Evolutionary conservation across 2,888 invertebrate genomes (phyloP), one percentile per base, ranked within the genome.

Genomic region (Gymnoscelis rufifasciata): DNA sequence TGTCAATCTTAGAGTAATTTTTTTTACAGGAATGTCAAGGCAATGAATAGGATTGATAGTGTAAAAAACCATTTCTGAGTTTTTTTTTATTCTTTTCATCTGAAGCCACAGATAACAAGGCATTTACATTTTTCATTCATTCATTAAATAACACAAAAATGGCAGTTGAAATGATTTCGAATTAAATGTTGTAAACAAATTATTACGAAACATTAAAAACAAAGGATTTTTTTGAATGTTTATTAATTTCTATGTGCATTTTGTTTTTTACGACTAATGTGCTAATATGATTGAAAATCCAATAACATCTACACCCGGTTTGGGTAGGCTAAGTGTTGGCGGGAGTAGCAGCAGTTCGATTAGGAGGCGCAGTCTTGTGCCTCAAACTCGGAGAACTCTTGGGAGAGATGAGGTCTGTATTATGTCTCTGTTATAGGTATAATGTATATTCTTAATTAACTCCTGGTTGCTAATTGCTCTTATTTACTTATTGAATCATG

Each of bases 291-390:
- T 74, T 55, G 83, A 83, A 56, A 79, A 66, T 56, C 74, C 78
- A 8, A 72, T 83, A 60, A 69, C 71, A 29, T 78, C 78, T 12
- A 82, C 77, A 36, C 72, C 82, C 31, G 71, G 63, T 13, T 50
- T 78, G 40, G 49, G 67, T 31, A 72, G 80, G 48, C 43, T 68
- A 33, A 81, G 86, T 68, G 52, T 78, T 79, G 80, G 82, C 80
- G 86, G 83, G 74, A 83, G 77, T 47, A 68, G 67, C 49, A 80
- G 61, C 45, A 73, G 65, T 60, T 71, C 81, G 13, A 67, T 78
- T 31, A 64, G 63, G 51, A 73, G 83, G 47, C 68, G 86, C 47
- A 86, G 80, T 68, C 72, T 84, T 11, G 71, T 83, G 41, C 74
- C 79, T 0, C 74, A 79, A 48, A 64, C 51, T 39, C 64, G 71